These are phyloP conservation scores for Corythornis leucogaster DNA, from an alignment of 2,797 vertebrate species.

Conservation along the genomic window DNA sequence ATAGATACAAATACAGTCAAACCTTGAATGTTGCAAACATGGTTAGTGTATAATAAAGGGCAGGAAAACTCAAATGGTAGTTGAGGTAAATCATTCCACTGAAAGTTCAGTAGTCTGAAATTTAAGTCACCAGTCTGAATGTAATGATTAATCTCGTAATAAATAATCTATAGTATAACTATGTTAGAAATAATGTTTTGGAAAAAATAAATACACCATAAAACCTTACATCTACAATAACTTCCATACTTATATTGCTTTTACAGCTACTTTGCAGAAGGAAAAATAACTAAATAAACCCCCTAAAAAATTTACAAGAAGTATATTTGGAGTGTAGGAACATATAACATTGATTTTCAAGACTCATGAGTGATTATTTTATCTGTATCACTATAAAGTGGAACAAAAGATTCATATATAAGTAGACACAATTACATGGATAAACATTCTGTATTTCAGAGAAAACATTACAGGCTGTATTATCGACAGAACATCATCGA, in stretches of 20 bases:
- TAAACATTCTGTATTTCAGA: background rate
- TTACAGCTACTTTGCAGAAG: background rate
- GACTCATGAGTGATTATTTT: background rate
- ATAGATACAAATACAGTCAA: background rate
- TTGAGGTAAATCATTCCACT: background rate
- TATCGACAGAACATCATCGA: background rate
- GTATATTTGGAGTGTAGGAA: background rate
- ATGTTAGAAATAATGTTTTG: background rate
- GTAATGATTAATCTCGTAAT: background rate
- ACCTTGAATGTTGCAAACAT: background rate
- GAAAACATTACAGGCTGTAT: background rate
- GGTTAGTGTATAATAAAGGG: background rate
- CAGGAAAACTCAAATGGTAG: background rate
- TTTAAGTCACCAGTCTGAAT: background rate
- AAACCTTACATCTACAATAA: background rate
- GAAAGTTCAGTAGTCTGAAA: background rate
- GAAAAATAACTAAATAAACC: background rate
- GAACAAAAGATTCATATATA: background rate
- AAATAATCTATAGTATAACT: background rate
- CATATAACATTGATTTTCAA: background rate
- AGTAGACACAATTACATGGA: background rate
- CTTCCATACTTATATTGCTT: background rate
- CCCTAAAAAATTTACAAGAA: background rate
- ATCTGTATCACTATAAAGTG: background rate
- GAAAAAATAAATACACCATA: background rate